Conservation (phyloP, 2,797 vertebrate species). For the Brachyrhaphis roseni region DNA sequence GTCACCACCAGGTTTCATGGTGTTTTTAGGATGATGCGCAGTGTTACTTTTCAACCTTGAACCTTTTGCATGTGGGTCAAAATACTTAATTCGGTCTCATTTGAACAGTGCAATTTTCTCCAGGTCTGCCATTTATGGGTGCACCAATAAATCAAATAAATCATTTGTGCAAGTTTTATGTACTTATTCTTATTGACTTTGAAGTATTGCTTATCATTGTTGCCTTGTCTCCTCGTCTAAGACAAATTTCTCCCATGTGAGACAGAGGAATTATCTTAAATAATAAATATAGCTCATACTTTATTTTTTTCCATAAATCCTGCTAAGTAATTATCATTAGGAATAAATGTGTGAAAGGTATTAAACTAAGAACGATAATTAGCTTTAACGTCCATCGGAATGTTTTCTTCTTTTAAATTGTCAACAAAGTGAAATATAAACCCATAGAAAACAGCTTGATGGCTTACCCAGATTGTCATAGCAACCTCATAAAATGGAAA, state of each 20-base stretch:
- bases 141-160: neutral
- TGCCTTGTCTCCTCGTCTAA: too few relatives aligned
- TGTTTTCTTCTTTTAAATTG: neutral
- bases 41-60: neutral
- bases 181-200: too few relatives aligned
- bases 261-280: neutral
- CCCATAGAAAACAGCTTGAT: neutral
- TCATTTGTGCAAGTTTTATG: too few relatives aligned
- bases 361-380: neutral
- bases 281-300: neutral
- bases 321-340: neutral
- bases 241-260: too few relatives aligned
- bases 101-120: neutral
- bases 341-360: neutral
- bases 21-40: neutral
- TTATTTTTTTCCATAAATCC: neutral
- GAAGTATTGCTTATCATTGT: too few relatives aligned
- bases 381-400: neutral
- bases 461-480: neutral
- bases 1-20: neutral
- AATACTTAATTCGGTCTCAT: neutral
- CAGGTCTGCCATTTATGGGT: neutral
- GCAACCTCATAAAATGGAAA: neutral
- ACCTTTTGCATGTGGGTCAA: neutral
- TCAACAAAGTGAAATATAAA: neutral